A percentile compares a stretch with the other conserved stretches of the same genome.
Evolutionary conservation across 2,888 invertebrate species (phyloP).

Genomic region (Drosophila ezoana): DNA sequence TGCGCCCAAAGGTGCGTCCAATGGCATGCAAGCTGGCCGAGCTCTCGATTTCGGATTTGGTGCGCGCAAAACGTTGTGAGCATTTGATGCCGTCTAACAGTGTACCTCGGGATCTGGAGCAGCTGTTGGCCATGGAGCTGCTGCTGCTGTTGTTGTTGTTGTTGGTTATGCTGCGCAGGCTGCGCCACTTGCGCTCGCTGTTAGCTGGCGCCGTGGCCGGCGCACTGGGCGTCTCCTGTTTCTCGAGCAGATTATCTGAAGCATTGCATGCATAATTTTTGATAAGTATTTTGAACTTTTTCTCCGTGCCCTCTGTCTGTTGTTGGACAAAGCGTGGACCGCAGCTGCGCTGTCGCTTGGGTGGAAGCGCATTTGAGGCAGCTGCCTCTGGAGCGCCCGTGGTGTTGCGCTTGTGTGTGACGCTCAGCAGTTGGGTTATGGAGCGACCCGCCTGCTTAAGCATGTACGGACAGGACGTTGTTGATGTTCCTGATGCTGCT

Average conservation of each 20-base stretch:
- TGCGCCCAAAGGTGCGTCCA: constrained; percentile 70
- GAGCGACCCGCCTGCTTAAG: constrained; percentile 73
- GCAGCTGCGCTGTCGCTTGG: constrained; percentile 81
- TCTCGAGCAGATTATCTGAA: constrained; percentile 42
- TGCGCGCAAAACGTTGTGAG: constrained; percentile 62
- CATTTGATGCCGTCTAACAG: constrained; percentile 17
- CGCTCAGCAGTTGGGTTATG: constrained; percentile 65
- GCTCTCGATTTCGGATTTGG: constrained; percentile 64
- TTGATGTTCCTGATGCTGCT: constrained; percentile 1
- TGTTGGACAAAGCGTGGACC: constrained; percentile 70
- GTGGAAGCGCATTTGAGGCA: constrained; percentile 38
- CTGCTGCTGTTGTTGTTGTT: constrained; percentile 13
- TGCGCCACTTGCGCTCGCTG: constrained; percentile 67
- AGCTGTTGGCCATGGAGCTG: constrained; percentile 4
- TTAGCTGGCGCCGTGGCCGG: constrained; percentile 54
- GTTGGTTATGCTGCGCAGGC: constrained; percentile 58
- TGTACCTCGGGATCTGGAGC: constrained; percentile 30
- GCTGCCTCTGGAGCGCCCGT: constrained; percentile 31
- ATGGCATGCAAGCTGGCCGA: constrained; percentile 71
- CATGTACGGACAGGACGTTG: constrained; percentile 60
- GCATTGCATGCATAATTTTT: constrained; percentile 61
- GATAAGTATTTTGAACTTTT: constrained; percentile 73
- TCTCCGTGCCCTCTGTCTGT: constrained; percentile 45
- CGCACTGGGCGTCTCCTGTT: constrained; percentile 30
- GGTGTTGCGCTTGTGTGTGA: constrained; percentile 56